Evolutionary conservation across 2,888 invertebrate genomes (phyloP).

Genomic region (Acanthosoma haemorrhoidale): DNA sequence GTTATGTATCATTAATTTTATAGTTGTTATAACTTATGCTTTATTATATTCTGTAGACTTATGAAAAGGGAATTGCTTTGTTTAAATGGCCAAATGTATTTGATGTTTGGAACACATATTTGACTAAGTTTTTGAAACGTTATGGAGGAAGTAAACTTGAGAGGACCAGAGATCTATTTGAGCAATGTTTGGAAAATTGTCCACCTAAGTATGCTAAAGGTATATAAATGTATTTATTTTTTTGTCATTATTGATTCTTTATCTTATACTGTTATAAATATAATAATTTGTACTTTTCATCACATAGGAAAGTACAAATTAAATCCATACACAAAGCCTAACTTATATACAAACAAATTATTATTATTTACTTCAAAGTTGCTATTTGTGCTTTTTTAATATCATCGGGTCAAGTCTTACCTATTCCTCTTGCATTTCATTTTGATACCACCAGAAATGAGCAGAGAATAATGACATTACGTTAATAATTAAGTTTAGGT

Average conservation of each 20-base stretch:
- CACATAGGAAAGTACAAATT: no score
- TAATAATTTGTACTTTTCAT: no score
- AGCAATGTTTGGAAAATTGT: constrained; percentile 94
- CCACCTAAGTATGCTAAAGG: constrained; percentile 92
- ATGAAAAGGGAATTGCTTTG: constrained; percentile 95
- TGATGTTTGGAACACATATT: constrained; percentile 98
- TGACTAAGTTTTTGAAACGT: constrained; percentile 91
- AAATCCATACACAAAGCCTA: no score
- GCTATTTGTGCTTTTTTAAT: no score
- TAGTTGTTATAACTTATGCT: not conserved
- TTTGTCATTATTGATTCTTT: no score
- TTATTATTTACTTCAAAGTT: no score
- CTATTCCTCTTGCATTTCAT: not conserved
- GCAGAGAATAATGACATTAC: not conserved
- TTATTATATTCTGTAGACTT: constrained; percentile 57
- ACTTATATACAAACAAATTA: no score
- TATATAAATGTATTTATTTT: constrained; percentile 43
- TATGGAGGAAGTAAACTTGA: constrained; percentile 95
- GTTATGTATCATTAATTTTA: not conserved
- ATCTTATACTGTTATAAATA: no score
- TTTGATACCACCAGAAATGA: not conserved
- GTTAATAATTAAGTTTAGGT: not conserved
- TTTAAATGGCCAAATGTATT: constrained; percentile 99
- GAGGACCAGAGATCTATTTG: constrained; percentile 94
- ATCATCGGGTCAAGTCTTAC: no score